Conservation (phyloP, 2,113 vertebrate species). For the Colius striatus region DNA sequence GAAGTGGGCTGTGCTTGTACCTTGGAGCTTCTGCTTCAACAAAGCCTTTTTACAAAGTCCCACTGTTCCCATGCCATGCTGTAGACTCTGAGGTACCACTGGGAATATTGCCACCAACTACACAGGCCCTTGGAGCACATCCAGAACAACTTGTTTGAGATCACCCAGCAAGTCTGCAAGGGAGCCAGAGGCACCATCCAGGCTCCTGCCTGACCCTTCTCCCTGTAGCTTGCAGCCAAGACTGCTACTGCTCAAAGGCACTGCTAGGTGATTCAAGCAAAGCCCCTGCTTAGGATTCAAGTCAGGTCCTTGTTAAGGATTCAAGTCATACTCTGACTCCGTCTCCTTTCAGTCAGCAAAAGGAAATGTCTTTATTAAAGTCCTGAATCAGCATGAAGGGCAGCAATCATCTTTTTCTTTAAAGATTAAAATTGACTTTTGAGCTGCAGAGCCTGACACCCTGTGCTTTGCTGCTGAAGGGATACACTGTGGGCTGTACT, state of each 20-base stretch:
- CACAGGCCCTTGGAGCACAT: background rate
- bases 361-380: constrained; percentile 47
- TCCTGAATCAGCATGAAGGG: constrained; percentile 42
- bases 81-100: background rate
- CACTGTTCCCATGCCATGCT: background rate
- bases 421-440: constrained; percentile 48
- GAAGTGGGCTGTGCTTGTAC: background rate
- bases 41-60: background rate
- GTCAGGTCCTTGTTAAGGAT: constrained; percentile 40
- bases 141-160: background rate
- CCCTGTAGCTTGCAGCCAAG: background rate
- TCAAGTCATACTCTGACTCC: constrained; percentile 7
- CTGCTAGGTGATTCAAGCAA: background rate
- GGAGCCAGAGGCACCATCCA: background rate
- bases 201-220: background rate
- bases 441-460: background rate
- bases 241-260: background rate
- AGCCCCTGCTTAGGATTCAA: constrained; percentile 5
- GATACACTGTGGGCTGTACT: rapidly evolving
- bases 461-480: background rate
- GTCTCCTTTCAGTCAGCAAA: constrained; percentile 42
- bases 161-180: background rate
- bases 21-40: background rate
- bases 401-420: constrained; percentile 31
- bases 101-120: background rate